Evolutionary conservation across 2,797 vertebrate species (phyloP).

Genomic region (Helicolenus hilgendorfi): DNA sequence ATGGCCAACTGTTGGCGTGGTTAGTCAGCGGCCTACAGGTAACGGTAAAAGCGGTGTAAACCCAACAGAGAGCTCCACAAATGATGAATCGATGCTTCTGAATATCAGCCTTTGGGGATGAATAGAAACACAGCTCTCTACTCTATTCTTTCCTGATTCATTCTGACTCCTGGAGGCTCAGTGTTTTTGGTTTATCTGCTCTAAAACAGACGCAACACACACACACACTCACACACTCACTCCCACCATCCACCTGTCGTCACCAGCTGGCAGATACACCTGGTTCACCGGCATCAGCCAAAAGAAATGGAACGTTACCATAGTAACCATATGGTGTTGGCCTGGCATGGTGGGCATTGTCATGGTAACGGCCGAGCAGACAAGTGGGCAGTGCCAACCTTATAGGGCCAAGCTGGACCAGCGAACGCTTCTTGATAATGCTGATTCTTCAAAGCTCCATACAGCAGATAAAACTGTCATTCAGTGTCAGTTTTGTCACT

Average conservation of each 20-base stretch:
- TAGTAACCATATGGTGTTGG: slow-evolving; percentile 85
- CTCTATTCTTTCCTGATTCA: not conserved
- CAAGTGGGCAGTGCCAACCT: slow-evolving; percentile 71
- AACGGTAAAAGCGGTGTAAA: not conserved
- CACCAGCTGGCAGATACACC: slow-evolving; percentile 88
- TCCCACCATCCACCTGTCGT: slow-evolving; percentile 85
- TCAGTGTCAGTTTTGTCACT: not conserved
- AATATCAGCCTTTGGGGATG: slow-evolving; percentile 9
- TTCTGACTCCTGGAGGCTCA: slow-evolving; percentile 37
- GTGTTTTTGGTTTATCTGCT: slow-evolving; percentile 64
- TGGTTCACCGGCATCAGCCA: slow-evolving; percentile 76
- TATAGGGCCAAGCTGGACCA: slow-evolving; percentile 46
- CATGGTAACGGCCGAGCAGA: slow-evolving; percentile 81
- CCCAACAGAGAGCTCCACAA: not conserved
- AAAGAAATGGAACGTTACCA: slow-evolving; percentile 70
- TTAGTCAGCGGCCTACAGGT: not conserved
- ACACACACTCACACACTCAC: slow-evolving; percentile 38
- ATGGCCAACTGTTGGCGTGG: slow-evolving; percentile 1
- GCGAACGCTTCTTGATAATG: slow-evolving; percentile 6
- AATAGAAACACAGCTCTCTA: not conserved
- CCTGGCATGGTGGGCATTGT: slow-evolving; percentile 75
- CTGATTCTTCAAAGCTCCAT: not conserved
- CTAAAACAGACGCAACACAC: slow-evolving; percentile 48
- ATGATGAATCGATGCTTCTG: not conserved
- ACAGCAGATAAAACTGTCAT: not conserved